Conservation (phyloP, 2,888 invertebrate species). For the Thymelicus acteon region DNA sequence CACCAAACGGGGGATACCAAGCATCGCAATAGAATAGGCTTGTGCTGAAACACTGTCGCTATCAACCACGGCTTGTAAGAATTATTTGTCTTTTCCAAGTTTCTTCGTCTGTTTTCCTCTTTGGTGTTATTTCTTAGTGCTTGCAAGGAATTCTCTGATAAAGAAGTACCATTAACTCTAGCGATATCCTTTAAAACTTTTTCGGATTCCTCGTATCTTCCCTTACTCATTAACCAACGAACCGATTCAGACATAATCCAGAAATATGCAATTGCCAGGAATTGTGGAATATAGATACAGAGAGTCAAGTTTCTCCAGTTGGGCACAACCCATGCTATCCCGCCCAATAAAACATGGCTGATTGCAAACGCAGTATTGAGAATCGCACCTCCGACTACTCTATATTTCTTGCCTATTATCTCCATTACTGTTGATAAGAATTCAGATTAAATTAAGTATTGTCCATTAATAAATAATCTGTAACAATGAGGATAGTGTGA, state of each 20-base stretch:
- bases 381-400: constrained; percentile 87
- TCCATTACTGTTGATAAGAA: constrained; percentile 82
- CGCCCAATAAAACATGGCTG: constrained; percentile 86
- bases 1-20: constrained; percentile 83
- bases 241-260: constrained; percentile 87
- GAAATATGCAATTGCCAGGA: constrained; percentile 85
- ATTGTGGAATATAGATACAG: constrained; percentile 86
- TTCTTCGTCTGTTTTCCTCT: constrained; percentile 41
- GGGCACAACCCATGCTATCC: constrained; percentile 85
- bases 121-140: constrained; percentile 49
- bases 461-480: too few species aligned
- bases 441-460: background rate
- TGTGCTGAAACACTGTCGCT: constrained; percentile 66
- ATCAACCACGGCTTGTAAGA: constrained; percentile 45
- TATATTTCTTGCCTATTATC: constrained; percentile 86
- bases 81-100: constrained; percentile 28
- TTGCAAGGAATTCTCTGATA: constrained; percentile 66
- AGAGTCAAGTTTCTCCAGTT: constrained; percentile 87
- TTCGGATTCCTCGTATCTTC: constrained; percentile 83
- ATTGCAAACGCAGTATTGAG: constrained; percentile 86
- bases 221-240: constrained; percentile 88
- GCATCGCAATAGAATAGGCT: constrained; percentile 73
- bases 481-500: background rate
- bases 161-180: constrained; percentile 75
- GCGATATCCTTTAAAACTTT: constrained; percentile 82